Evolutionary conservation across 1,140 invertebrate genomes (phyloP).

Genomic region (Drosophila burlai): DNA sequence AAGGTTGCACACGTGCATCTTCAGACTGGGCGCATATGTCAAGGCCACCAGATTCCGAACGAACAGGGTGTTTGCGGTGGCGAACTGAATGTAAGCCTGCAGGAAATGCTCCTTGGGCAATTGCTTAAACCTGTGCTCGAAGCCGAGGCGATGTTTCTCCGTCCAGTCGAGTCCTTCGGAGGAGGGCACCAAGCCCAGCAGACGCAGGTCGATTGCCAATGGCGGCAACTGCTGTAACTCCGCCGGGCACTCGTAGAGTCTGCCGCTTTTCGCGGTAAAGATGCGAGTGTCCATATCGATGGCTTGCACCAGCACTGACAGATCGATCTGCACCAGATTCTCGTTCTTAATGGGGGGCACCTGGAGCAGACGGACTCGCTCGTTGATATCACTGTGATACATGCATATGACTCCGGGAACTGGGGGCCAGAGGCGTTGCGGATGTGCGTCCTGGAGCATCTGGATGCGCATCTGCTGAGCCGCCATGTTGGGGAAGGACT

Average conservation of each 20-base stretch:
- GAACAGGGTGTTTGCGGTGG: neutral
- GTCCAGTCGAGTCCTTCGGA: neutral
- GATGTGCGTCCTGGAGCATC: conserved; percentile 5
- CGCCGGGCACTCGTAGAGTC: conserved; percentile 39
- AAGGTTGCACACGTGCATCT: neutral
- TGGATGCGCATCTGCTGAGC: conserved; percentile 39
- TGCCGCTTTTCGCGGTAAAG: conserved; percentile 29
- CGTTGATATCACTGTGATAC: conserved; percentile 16
- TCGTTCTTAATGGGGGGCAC: conserved; percentile 32
- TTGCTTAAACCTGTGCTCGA: neutral
- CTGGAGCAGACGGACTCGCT: conserved; percentile 55
- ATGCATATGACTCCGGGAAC: conserved; percentile 39
- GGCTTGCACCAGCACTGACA: conserved; percentile 54
- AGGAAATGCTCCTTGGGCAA: conserved; percentile 1
- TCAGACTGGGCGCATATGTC: neutral
- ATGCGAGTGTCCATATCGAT: conserved; percentile 52
- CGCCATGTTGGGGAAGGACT: neutral
- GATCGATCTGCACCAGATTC: conserved; percentile 19
- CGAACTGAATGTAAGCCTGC: neutral
- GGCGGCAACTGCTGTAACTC: conserved; percentile 1
- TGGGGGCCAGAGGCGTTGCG: conserved; percentile 48
- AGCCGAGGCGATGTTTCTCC: neutral
- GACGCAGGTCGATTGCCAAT: conserved; percentile 45
- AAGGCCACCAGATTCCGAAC: conserved; percentile 5
- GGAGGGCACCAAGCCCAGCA: conserved; percentile 15